Conservation (phyloP, 2,797 vertebrate species). For the Ispidina lecontei region DNA sequence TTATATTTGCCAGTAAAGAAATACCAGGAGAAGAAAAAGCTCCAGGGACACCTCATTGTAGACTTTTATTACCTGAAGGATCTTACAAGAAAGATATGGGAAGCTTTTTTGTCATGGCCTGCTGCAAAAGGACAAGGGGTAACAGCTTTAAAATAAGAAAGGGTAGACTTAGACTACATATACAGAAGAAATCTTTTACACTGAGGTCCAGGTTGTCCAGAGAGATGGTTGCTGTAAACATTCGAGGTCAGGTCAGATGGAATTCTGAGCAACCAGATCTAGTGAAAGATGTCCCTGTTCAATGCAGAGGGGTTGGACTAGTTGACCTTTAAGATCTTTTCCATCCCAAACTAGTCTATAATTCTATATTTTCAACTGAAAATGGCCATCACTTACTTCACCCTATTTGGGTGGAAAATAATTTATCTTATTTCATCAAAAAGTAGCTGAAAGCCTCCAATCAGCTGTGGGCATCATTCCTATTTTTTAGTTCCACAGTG, state of each 20-base stretch:
- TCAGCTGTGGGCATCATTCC: neutral
- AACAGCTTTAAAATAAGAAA: neutral
- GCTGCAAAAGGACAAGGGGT: neutral
- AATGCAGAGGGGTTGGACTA: neutral
- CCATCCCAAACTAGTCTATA: neutral
- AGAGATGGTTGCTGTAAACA: neutral
- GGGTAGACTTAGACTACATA: neutral
- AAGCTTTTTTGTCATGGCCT: neutral
- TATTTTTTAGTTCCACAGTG: neutral
- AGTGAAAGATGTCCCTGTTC: neutral
- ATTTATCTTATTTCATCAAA: neutral
- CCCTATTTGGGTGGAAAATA: neutral
- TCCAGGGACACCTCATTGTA: too few relatives aligned
- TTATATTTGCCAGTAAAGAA: neutral
- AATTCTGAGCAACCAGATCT: neutral
- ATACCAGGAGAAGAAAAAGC: neutral
- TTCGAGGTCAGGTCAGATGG: neutral
- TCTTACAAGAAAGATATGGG: neutral
- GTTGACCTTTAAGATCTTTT: neutral
- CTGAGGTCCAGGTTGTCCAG: neutral
- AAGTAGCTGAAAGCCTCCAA: neutral
- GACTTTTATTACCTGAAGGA: neutral
- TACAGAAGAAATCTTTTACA: neutral
- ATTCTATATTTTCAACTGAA: neutral
- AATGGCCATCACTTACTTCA: neutral